Base-by-base conservation (phyloP, 2,113 vertebrate genomes). In the Hypomesus transpacificus region DNA sequence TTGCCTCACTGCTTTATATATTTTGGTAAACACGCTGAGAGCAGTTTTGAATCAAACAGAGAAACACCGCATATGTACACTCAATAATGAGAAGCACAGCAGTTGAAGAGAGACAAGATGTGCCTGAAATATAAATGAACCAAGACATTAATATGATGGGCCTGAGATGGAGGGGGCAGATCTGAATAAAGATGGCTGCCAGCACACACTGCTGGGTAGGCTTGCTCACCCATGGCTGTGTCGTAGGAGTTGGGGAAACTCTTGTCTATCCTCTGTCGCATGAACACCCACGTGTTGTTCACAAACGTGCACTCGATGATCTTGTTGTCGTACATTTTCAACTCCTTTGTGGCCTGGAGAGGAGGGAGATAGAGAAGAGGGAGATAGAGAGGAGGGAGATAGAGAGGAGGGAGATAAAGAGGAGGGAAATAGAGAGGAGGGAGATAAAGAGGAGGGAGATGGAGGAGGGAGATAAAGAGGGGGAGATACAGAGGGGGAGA, bases 291-390 rank as follows among this genome's bases (percentile, higher is more conserved):
- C 88, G 89, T 94, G 91, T 97, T 95, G 87, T 94, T 95, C 84
- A 93, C 93, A 77, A 97, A 99, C 81, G 93, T 98, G 91, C 97
- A 99, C 90, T 99, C 97, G 86, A 99, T 98, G 89, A 99, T 99
- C 93, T 99, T 99, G 91, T 96, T 99, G 90, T 99, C 96, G 0
- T 98, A 99, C 75, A 93, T 93, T 78, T 94, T 98, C 87, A 99
- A 92, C 28, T 99, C 97, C 88, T 96, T 98, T 69, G 95, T 94
- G 76, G 94, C 95, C 97, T 99, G 91, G 53, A 60, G 18, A 69
- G 79, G 34, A 53, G 24, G 63, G 20, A 77, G 54, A 14, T 77
- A 3, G 59, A 73, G 46, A 72, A 24, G 51, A 24, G 51, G 3
- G 59, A 24, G 24, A 26, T 24, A 3, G 24, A 24, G 24, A 24